These are phyloP conservation scores for Chironomus striatipennis DNA, from an alignment of 1,140 invertebrate species.

Conservation along the genomic window DNA sequence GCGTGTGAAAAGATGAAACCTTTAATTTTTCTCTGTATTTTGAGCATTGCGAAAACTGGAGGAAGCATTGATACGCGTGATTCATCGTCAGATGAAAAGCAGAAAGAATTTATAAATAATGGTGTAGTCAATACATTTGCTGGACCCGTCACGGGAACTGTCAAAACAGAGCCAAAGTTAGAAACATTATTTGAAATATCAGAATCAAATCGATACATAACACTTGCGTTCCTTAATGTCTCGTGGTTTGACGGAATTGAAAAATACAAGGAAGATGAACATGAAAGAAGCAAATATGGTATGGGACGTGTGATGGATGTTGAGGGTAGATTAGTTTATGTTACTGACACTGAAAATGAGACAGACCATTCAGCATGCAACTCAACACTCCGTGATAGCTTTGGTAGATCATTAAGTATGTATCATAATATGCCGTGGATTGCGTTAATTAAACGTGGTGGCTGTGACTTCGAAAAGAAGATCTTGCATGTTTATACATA, in stretches of 20 bases:
- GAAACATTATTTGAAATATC: neutral
- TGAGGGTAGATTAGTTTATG: conserved; percentile 50
- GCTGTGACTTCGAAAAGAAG: conserved; percentile 68
- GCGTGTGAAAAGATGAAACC: neutral
- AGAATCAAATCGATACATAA: neutral
- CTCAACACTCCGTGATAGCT: conserved; percentile 46
- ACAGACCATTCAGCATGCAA: conserved; percentile 57
- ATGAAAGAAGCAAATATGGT: conserved; percentile 59
- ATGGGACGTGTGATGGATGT: conserved; percentile 52
- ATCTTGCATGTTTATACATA: conserved; percentile 56
- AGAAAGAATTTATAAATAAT: conserved; percentile 17
- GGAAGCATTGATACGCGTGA: conserved; percentile 9
- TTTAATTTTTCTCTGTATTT: neutral
- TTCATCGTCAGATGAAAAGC: neutral
- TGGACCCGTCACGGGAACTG: neutral
- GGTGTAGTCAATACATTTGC: conserved; percentile 3
- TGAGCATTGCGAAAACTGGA: neutral
- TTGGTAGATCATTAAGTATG: conserved; percentile 43
- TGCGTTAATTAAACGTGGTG: conserved; percentile 61
- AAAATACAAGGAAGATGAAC: conserved; percentile 30
- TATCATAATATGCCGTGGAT: conserved; percentile 53
- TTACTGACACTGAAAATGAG: conserved; percentile 43
- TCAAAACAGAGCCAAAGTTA: neutral
- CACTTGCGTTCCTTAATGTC: neutral
- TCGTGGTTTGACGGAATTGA: neutral